Evolutionary conservation across 2,888 invertebrate species (phyloP).

Genomic region (Hipparchia semele): DNA sequence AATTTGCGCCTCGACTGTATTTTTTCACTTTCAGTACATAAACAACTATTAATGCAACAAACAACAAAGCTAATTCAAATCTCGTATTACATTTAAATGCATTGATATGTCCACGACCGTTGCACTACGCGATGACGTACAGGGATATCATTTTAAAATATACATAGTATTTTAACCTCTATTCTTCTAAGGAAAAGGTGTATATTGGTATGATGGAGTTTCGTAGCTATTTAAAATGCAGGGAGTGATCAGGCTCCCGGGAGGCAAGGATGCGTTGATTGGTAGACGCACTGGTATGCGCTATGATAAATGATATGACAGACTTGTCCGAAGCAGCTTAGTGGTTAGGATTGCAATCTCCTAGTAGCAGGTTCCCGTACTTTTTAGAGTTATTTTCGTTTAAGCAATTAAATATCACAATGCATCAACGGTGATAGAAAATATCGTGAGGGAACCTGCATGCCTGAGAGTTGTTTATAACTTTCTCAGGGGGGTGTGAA

Average conservation of each 20-base stretch:
- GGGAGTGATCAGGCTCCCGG: constrained; percentile 29
- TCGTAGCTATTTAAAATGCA: constrained; percentile 32
- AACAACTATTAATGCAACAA: constrained; percentile 17
- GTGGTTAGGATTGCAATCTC: no score
- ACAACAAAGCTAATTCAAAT: constrained; percentile 31
- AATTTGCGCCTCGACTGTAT: no score
- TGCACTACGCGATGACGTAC: constrained; percentile 29
- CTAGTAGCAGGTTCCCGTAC: no score
- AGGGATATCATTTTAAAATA: not conserved
- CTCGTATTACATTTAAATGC: constrained; percentile 36
- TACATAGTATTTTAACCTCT: constrained; percentile 7
- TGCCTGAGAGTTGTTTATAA: no score
- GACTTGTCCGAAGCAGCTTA: not conserved
- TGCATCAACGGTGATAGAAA: no score
- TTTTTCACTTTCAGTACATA: not conserved
- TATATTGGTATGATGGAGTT: constrained; percentile 15
- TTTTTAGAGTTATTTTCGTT: no score
- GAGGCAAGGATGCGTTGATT: constrained; percentile 39
- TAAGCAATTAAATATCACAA: no score
- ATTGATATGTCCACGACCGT: constrained; percentile 35
- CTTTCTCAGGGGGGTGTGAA: no score
- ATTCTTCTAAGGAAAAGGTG: not conserved
- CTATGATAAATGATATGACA: constrained; percentile 28
- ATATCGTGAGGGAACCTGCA: no score
- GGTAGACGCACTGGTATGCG: constrained; percentile 31